These are phyloP conservation scores for Megalops cyprinoides DNA, from an alignment of 2,797 vertebrate genomes.

Conservation along the genomic window DNA sequence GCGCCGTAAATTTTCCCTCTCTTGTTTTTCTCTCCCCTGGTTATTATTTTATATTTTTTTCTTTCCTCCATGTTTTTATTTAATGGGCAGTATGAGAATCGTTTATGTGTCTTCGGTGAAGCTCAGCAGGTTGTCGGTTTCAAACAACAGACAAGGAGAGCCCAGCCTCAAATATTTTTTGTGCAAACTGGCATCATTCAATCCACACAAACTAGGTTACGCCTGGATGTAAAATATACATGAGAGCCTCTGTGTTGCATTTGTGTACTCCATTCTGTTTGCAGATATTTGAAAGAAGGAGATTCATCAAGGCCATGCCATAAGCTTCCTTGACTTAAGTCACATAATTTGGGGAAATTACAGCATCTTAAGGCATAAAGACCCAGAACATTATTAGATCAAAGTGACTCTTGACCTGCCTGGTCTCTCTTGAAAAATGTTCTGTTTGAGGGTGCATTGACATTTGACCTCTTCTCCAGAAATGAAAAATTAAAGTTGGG, in stretches of 20 bases:
- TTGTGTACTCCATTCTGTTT: background rate
- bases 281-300: background rate
- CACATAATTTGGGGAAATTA: constrained; percentile 18
- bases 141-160: background rate
- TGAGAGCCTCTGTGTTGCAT: background rate
- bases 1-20: background rate
- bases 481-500: background rate
- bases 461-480: background rate
- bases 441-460: background rate
- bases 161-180: background rate
- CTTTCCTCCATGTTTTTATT: background rate
- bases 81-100: background rate
- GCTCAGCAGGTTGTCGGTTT: background rate
- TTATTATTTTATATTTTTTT: constrained; percentile 12
- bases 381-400: constrained; percentile 6
- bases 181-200: background rate
- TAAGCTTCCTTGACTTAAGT: background rate
- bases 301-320: background rate
- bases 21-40: background rate
- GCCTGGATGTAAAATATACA: constrained; percentile 9
- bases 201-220: background rate
- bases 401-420: background rate
- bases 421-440: background rate
- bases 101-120: background rate
- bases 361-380: constrained; percentile 15